Base-by-base conservation (phyloP, 2,113 vertebrate species). In the Tragelaphus strepsiceros region DNA sequence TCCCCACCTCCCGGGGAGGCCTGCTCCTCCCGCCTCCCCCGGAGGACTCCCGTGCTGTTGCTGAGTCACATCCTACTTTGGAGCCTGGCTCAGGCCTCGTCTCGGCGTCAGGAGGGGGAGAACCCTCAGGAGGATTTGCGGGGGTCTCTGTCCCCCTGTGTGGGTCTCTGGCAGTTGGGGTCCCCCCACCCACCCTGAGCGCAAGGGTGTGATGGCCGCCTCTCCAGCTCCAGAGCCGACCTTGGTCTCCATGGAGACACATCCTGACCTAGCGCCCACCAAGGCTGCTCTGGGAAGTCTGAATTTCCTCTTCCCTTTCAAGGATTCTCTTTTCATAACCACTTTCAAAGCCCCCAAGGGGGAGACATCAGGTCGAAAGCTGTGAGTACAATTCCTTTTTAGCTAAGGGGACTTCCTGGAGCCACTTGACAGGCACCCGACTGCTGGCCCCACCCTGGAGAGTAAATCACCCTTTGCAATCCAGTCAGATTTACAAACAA, bases 221-320 rank as follows among this genome's bases (percentile, higher is more conserved):
- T 53, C 67, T 51, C 46, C 6, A 6, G 74, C n/a, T 30, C 6
- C 14, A 46, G 35, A 32, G 71, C 78, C 1, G 78, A 43, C 97
- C 94, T 96, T 93, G 94, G 81, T 98, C 62, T 19, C 95, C 96
- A 96, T 96, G 80, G 98, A 94, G 97, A 98, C 58, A 11, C 14
- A 0, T 43, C 32, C 30, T 1, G 6, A 13, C 2, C 7, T 28
- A 22, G 64, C 74, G n/a, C 11, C n/a, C 85, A 19, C 51, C 43
- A 39, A 53, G n/a, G 16, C 77, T 28, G 16, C 46, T 81, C 39
- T 54, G 2, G 4, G 10, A 59, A 54, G 49, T 58, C 26, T 46
- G 39, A 7, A 62, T 53, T 96, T 32, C 35, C 17, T 43, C 43
- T 90, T 61, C 11, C 74, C 32, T 88, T 39, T 93, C 94, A 94